Conservation (phyloP, 2,113 vertebrate genomes). For the Elephantulus edwardii region DNA sequence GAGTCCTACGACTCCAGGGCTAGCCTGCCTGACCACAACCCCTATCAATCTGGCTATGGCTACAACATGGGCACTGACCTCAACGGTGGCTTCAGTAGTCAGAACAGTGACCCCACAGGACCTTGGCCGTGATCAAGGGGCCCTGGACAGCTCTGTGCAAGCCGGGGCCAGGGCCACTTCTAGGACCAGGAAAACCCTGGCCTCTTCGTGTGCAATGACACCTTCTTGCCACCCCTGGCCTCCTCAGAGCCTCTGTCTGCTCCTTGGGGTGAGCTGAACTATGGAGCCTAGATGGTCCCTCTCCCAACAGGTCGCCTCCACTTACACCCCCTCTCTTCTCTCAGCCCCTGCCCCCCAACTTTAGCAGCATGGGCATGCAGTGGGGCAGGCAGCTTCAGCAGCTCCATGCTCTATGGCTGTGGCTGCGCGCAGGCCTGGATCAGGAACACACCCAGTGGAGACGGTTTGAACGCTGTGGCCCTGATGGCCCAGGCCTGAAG, state of each 20-base stretch:
- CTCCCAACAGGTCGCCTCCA: slow-evolving; percentile 81
- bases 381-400: slow-evolving; percentile 73
- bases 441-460: slow-evolving; percentile 81
- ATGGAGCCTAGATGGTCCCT: slow-evolving; percentile 75
- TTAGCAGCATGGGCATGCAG: slow-evolving; percentile 78
- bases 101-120: slow-evolving; percentile 76
- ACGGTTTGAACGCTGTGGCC: slow-evolving; percentile 74
- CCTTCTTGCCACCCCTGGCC: slow-evolving; percentile 77
- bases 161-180: slow-evolving; percentile 74
- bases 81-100: slow-evolving; percentile 79
- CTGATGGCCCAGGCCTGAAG: slow-evolving; percentile 79
- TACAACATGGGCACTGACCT: slow-evolving; percentile 76
- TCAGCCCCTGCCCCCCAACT: slow-evolving; percentile 80
- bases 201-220: slow-evolving; percentile 78
- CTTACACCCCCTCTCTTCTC: slow-evolving; percentile 83
- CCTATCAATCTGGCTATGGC: slow-evolving; percentile 79
- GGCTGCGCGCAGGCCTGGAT: slow-evolving; percentile 78
- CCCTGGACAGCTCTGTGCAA: slow-evolving; percentile 71
- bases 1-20: slow-evolving; percentile 84
- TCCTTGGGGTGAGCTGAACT: slow-evolving; percentile 84
- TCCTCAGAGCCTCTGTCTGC: slow-evolving; percentile 81
- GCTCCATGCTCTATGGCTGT: slow-evolving; percentile 74
- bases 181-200: slow-evolving; percentile 64
- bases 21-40: slow-evolving; percentile 78
- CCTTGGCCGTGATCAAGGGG: slow-evolving; percentile 66